Evolutionary conservation across 2,797 vertebrate genomes (phyloP), one percentile per base, ranked within the genome.

Genomic region (Zalophus californianus): DNA sequence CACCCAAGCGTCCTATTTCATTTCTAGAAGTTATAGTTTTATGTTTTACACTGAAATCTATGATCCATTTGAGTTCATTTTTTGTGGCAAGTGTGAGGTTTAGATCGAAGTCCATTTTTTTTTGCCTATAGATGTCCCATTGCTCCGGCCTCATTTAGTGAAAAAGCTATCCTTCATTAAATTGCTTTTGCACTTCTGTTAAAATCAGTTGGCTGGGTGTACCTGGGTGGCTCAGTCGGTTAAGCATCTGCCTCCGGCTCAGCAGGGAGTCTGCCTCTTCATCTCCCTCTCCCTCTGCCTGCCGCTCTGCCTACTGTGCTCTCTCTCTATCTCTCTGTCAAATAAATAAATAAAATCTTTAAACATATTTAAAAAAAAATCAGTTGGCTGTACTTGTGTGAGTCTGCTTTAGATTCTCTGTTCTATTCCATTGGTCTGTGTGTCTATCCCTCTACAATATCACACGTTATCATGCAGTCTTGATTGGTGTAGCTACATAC

Each of bases 131-230:
- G 48, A 72, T 79, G n/a, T 72, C n/a, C 52, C 60, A 13, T 78
- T 78, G 52, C 25, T 79, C 41, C 41, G 70, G 54, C 41, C 54
- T 91, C 48, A 3, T 64, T 86, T 86, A 64, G 72, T 91, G 64
- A 79, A 86, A 79, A 82, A n/a, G 9, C 29, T 73, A 60, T 62
- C 48, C 12, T 91, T 94, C 75, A 60, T 87, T 90, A 29, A 14
- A 85, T 41, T 85, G 18, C 60, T 85, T 78, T 95, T 90, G 38
- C 44, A 90, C 32, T 68, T 94, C 54, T 75, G 86, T 64, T 85
- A 78, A 77, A 77, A 48, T 87, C 75, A 87, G 4, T 86, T 78
- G 62, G 1, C 50, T 93, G 29, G 44, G 44, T 44, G 44, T 44
- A 8, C 44, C 44, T 44, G 7, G 44, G 44, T 44, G 44, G 44